phyloP scores from a whole-genome alignment of 2,797 vertebrate genomes.

The Silurus aristotelis region DNA sequence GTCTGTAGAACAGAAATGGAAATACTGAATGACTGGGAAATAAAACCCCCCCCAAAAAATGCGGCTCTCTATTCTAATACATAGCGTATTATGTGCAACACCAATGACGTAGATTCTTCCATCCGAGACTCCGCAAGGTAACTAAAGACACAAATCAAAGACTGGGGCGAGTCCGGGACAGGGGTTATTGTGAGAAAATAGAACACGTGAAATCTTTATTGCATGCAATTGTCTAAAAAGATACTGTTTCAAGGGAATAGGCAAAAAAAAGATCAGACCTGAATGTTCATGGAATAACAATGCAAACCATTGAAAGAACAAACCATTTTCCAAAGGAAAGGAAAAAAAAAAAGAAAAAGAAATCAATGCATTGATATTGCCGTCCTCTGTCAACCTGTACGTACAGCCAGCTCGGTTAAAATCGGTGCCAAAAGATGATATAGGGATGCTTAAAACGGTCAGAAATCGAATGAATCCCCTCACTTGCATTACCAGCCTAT shows the following conservation, averaged over 20 bases:
- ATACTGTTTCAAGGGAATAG: background rate
- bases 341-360: background rate
- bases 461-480: slow-evolving; percentile 23
- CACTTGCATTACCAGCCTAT: slow-evolving; percentile 31
- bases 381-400: slow-evolving; percentile 45
- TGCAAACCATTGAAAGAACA: background rate
- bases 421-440: slow-evolving; percentile 26
- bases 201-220: slow-evolving; percentile 31
- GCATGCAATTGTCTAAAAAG: slow-evolving; percentile 25
- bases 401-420: slow-evolving; percentile 40
- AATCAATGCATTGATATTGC: slow-evolving; percentile 9
- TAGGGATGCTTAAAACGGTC: slow-evolving; percentile 18
- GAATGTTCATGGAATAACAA: background rate
- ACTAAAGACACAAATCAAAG: background rate
- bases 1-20: background rate
- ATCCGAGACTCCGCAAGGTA: background rate
- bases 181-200: background rate
- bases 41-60: background rate
- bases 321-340: background rate
- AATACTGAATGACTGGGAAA: background rate
- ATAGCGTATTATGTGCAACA: background rate
- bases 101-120: background rate
- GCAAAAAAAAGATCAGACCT: background rate
- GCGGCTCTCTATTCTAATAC: background rate
- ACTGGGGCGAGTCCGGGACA: background rate